Evolutionary conservation across 2,113 vertebrate species (phyloP), one percentile per base, ranked within the genome.

Genomic region (Falco punctatus): DNA sequence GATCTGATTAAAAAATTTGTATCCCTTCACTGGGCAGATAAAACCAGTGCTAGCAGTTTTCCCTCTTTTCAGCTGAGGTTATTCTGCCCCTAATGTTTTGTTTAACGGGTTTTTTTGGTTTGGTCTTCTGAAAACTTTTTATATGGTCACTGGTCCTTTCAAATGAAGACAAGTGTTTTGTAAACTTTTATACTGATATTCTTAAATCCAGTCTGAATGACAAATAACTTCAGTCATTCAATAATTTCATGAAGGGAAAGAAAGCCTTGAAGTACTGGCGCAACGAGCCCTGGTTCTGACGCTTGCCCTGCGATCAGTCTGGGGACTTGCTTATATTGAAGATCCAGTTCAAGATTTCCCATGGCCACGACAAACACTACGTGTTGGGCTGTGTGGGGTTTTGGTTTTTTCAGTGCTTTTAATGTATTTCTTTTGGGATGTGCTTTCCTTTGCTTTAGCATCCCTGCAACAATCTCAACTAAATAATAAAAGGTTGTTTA

Each of bases 221-320:
- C 15, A 19, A 58, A 30, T 38, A 35, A 30, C 71, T 59, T 14
- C 59, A 49, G 20, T 33, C 20, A 61, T 46, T 81, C 21, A 27
- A 4, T 79, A 44, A 19, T 30, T 91, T 61, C 35, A 42, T 46
- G 23, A 57, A 55, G 33, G 26, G 64, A 61, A 73, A 40, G 61
- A 78, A 90, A 62, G 12, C 21, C 9, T 54, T 49, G 24, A 57
- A 46, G 12, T 49, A 49, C 6, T 74, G 73, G 9, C 27, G 10
- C 14, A 55, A 6, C 0, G 5, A 67, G 16, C 32, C 27, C 22
- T 57, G 30, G 38, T 61, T 61, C 30, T 55, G 51, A 35, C 8
- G 1, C 8, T 32, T 2, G 1, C 33, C 52, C 38, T 52, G 64
- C 20, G 38, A 40, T 22, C 0, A 0, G 10, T 62, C 13, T 30